Base-by-base conservation (phyloP, 2,113 vertebrate genomes). In the Takifugu flavidus region DNA sequence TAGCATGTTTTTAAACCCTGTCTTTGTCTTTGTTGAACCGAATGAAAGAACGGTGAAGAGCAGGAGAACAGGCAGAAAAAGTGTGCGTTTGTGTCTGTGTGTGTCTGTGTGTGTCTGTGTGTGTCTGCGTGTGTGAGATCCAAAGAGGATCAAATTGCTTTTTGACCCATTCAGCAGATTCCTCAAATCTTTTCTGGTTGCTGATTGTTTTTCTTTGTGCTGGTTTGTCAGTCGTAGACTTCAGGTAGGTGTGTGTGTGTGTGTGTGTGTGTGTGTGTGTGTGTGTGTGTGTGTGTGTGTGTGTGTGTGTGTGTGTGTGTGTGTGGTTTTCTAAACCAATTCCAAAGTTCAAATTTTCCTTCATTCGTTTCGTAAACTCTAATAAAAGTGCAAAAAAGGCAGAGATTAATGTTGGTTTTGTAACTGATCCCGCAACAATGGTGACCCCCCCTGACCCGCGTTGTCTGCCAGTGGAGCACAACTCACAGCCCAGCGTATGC, bases 161-260 rank as follows among this genome's bases (percentile, higher is more conserved):
- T 79, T 79, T 5, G 57, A 76, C 88, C 86, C 86, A 73, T 82
- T 92, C 90, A 91, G 91, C 90, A 91, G 87, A 90, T 89, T 91
- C 86, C 72, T 44, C 56, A 57, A 63, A 69, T 70, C 75, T 65
- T 86, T 84, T 67, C 59, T 80, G 59, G 60, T 67, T 2, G 5
- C 53, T 70, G 68, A 70, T 58, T 76, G 45, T 69, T 82, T 84
- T 79, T 70, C 62, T 65, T 76, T 59, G 59, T 34, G 49, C 39
- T 39, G 51, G 53, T 28, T 55, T 5, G 52, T 26, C 49, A 28
- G 34, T 39, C 7, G 34, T 39, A 39, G 34, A 39, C 34, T 47
- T 20, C 20, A 28, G 47, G 57, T 15, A 56, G 12, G 53, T 34
- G 58, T 15, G 25, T 50, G 46, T 31, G 69, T 53, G 46, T 31